These are phyloP conservation scores for Atrina japonica DNA, from an alignment of 2,888 invertebrate species.

Conservation along the genomic window DNA sequence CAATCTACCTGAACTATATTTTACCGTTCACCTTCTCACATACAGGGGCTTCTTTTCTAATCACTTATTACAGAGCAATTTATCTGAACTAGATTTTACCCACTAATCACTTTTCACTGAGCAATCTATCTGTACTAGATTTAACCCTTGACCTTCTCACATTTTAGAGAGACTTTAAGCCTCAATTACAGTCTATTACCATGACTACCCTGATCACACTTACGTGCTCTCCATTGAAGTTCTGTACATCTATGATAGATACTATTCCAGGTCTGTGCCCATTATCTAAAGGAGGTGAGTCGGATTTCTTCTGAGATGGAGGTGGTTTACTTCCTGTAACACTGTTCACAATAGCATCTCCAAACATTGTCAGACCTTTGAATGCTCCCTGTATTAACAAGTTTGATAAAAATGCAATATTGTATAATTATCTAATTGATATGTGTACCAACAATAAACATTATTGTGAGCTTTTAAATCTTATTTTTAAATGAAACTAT, in stretches of 20 bases:
- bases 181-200: no score
- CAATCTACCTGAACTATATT: no score
- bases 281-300: conserved; percentile 68
- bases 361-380: conserved; percentile 90
- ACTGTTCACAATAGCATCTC: conserved; percentile 95
- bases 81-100: neutral
- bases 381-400: conserved; percentile 85
- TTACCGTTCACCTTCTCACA: no score
- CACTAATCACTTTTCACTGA: no score
- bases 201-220: no score
- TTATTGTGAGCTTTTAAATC: neutral
- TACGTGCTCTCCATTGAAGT: conserved; percentile 70
- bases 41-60: no score
- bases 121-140: no score
- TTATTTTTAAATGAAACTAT: no score
- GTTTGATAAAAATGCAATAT: neutral
- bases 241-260: conserved; percentile 88
- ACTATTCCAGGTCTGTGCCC: conserved; percentile 88
- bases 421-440: neutral
- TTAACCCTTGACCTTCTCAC: no score
- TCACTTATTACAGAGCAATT: no score
- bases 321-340: conserved; percentile 85
- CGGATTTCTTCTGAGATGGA: conserved; percentile 72
- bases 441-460: neutral
- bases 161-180: no score